These are phyloP conservation scores for Antheraea mylitta DNA, from an alignment of 1,140 invertebrate genomes.

Conservation along the genomic window DNA sequence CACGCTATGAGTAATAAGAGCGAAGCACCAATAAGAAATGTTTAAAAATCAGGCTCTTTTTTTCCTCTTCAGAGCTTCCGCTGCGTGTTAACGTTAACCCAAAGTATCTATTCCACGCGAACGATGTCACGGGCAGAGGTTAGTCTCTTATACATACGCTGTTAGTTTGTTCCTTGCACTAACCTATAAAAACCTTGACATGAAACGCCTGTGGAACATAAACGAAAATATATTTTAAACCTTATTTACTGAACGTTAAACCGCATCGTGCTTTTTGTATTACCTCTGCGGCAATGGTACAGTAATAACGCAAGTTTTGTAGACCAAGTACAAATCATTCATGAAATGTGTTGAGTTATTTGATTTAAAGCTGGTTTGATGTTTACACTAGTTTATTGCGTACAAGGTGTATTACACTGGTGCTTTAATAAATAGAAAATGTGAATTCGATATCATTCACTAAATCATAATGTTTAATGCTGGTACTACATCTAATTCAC, in stretches of 20 bases:
- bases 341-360: slow-evolving; percentile 40
- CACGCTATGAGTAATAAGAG: no score
- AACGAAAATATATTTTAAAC: slow-evolving; percentile 3
- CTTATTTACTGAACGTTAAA: slow-evolving; percentile 3
- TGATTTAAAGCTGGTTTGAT: slow-evolving; percentile 28
- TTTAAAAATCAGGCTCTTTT: no score
- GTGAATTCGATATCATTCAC: neutral
- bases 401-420: slow-evolving; percentile 25
- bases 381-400: slow-evolving; percentile 26
- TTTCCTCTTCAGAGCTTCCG: no score
- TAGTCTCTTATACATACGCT: neutral
- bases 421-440: neutral
- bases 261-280: slow-evolving; percentile 2
- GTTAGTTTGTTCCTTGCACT: neutral
- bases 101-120: no score
- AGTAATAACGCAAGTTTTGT: slow-evolving; percentile 41
- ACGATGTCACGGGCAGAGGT: no score
- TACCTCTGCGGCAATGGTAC: slow-evolving; percentile 3
- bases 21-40: no score
- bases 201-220: neutral
- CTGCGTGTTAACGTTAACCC: no score
- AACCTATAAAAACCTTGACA: neutral
- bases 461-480: no score
- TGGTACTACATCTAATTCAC: no score
- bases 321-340: slow-evolving; percentile 56